Base-by-base conservation (phyloP, 1,140 invertebrate genomes). In the Trinorchestia longiramus region DNA sequence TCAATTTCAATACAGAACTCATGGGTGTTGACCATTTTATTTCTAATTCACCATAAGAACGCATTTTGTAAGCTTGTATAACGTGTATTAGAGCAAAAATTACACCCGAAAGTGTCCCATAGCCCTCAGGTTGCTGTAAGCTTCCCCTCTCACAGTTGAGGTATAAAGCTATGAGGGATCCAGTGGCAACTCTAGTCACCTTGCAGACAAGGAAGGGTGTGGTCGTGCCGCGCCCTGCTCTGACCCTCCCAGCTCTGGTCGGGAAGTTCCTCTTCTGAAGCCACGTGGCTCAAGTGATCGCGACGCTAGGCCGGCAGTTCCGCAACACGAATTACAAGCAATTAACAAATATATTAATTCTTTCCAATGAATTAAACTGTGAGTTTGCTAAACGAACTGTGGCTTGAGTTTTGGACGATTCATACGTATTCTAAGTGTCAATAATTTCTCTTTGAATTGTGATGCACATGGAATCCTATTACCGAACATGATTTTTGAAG, bases 251-350 rank as follows among this genome's bases (percentile, higher is more conserved):
- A 42, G 17, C 43, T 94, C 47, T 36, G 11, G 36, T 45, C 92
- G 92, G 36, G 43, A 15, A 3, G 1, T 28, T 47, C 6, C 92
- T 47, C 19, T 1, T 19, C 92, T 43, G 8, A 0, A 4, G 44
- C 92, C 92, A 94, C 92, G 92, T 94, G 92, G 92, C 92, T 44
- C 43, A 94, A 94, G 92, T 45, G 92, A 94, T 45, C 44, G 92
- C 92, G 92, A 94, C 44, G 92, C 92, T 45, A 36, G 92, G 36
- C 19, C 62, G 28, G 62, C 11, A 36, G 62, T 77, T 19, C 62
- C 28, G 28, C 8, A 77, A 77, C 62, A 23, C 11, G 36, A 77
- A 53, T 53, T 53, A 6, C 6, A 53, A 53, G 6, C 19, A 19
- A 8, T 6, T 53, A 53, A 53, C 19, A 53, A 28, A 77, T 3